Base-by-base conservation (phyloP, 2,888 invertebrate species). In the Parochlus steinenii region DNA sequence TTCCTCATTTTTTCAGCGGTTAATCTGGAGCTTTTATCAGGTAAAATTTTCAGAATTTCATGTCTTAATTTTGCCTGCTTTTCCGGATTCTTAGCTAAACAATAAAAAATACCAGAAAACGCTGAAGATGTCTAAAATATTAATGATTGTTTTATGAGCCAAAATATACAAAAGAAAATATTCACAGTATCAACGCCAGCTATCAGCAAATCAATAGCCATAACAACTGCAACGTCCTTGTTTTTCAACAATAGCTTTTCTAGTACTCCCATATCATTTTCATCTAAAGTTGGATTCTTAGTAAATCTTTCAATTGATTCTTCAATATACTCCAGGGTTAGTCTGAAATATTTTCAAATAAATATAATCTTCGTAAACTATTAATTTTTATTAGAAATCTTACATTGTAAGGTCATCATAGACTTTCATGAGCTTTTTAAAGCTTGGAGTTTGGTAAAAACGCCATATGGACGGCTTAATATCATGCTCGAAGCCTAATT, bases 61-160 rank as follows among this genome's bases (percentile, higher is more conserved):
- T 65, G 51, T 14, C 70, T 60, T 4, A 80, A 54, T 44, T 63
- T 65, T 4, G 65, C 55, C 51, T 82, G 82, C 33, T 71, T 69
- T 0, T 67, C 64, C 5, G 58, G 64, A 54, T 80, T 67, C 26
- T 53, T 61, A 1, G 78, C 69, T 16, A 83, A 50, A 25, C 69
- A 63, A 42, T 73, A 72, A 0, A 79, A 52, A 5, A 65, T 55
- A 14, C 62, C 61, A 2, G 64, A 60, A 4, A 69, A 52, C 2
- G 67, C 63, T 29, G 69, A 67, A 2, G 67, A 61, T 0, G 69
- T 65, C 73, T 74, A 46, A 30, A 48, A n/a, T n/a, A n/a, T n/a
- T n/a, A n/a, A n/a, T n/a, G n/a, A n/a, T n/a, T n/a, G n/a, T n/a
- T n/a, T n/a, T n/a, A n/a, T n/a, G n/a, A n/a, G n/a, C n/a, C n/a